Conservation (phyloP, 2,797 vertebrate species). For the Pterois miles region DNA sequence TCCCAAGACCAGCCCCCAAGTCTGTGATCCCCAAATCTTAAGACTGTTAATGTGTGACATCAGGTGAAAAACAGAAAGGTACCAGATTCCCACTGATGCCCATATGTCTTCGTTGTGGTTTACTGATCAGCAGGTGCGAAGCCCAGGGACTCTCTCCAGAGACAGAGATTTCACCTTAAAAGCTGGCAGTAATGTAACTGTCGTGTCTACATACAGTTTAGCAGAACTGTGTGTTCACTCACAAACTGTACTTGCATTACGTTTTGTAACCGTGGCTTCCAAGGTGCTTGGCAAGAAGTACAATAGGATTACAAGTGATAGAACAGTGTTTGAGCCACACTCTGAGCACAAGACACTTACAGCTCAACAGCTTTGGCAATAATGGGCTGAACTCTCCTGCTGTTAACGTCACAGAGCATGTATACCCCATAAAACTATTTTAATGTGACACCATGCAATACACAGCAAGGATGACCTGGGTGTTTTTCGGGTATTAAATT, state of each 20-base stretch:
- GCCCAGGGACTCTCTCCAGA: not conserved
- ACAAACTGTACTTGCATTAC: not conserved
- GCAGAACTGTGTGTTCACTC: not conserved
- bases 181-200: not conserved
- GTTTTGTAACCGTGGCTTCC: not conserved
- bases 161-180: not conserved
- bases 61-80: not conserved
- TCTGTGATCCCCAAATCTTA: not conserved
- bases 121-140: not conserved
- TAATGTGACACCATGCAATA: not conserved
- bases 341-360: not conserved
- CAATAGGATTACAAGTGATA: not conserved
- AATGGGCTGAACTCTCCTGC: not conserved
- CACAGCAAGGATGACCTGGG: not conserved
- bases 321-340: not conserved
- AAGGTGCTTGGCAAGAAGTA: not conserved
- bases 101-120: not conserved
- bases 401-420: not conserved
- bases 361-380: not conserved
- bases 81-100: not conserved
- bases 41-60: not conserved
- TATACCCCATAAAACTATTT: not conserved
- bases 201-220: not conserved
- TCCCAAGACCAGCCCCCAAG: not conserved
- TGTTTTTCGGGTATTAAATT: not conserved